phyloP scores from a whole-genome alignment of 2,113 vertebrate species.

The Apistogramma diplotaenia region DNA sequence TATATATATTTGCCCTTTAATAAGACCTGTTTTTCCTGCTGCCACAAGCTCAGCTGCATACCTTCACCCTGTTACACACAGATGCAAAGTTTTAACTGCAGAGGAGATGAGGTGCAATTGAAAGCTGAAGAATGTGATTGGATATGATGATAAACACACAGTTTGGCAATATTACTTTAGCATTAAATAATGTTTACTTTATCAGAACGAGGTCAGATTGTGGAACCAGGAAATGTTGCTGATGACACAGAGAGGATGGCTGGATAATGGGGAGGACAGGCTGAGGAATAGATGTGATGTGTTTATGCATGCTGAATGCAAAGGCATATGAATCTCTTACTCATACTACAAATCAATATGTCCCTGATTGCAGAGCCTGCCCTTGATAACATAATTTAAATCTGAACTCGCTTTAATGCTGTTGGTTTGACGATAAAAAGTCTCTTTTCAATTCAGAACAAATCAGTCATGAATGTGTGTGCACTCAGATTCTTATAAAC shows the following conservation, averaged over 20 bases:
- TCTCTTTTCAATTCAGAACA: neutral
- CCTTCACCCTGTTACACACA: neutral
- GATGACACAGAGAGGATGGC: neutral
- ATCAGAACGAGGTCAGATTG: conserved; percentile 27
- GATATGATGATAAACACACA: conserved; percentile 30
- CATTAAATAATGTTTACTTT: conserved; percentile 37
- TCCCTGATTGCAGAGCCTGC: conserved; percentile 23
- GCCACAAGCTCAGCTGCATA: neutral
- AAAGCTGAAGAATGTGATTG: conserved; percentile 27
- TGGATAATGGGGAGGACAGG: conserved; percentile 10
- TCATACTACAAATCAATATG: neutral
- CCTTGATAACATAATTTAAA: conserved; percentile 13
- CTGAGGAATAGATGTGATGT: neutral
- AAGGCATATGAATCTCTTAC: neutral
- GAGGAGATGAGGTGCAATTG: conserved; percentile 13
- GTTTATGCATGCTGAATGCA: neutral
- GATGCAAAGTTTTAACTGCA: neutral
- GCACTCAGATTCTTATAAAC: neutral
- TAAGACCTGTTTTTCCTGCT: conserved; percentile 29
- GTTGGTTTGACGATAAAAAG: neutral
- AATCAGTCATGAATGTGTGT: neutral
- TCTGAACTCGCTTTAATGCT: neutral
- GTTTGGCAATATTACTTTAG: neutral
- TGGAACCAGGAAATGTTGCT: neutral
- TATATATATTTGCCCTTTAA: conserved; percentile 37